These are phyloP conservation scores for Hoplodrina blanda DNA, from an alignment of 2,888 invertebrate genomes.

Conservation along the genomic window DNA sequence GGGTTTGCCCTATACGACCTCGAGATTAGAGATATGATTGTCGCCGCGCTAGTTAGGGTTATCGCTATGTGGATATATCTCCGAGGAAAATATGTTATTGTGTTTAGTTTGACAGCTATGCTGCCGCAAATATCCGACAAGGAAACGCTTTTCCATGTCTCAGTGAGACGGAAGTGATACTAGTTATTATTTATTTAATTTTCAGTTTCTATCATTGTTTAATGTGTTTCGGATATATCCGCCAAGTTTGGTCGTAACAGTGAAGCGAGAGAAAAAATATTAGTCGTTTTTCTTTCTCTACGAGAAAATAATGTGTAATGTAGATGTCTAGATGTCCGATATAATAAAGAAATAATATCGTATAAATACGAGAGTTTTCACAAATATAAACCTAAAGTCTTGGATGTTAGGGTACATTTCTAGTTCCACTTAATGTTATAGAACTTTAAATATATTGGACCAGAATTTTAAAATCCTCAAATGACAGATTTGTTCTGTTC, in stretches of 20 bases:
- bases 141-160: conserved; percentile 56
- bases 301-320: conserved; percentile 14
- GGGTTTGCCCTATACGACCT: background rate
- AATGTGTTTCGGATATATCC: conserved; percentile 30
- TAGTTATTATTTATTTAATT: conserved; percentile 59
- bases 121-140: conserved; percentile 52
- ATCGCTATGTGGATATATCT: conserved; percentile 42
- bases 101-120: conserved; percentile 53
- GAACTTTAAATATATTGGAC: conserved; percentile 15
- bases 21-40: conserved; percentile 3
- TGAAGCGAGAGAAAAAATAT: conserved; percentile 30
- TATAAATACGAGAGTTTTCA: conserved; percentile 7
- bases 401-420: conserved; percentile 15
- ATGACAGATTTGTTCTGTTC: conserved; percentile 20
- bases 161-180: conserved; percentile 59
- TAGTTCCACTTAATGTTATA: conserved; percentile 12
- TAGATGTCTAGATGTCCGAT: conserved; percentile 25
- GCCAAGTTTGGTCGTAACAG: conserved; percentile 37
- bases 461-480: conserved; percentile 27
- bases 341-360: conserved; percentile 6
- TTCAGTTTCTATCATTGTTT: conserved; percentile 40
- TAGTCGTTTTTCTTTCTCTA: conserved; percentile 18
- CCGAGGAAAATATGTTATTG: conserved; percentile 37
- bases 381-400: background rate
- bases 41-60: conserved; percentile 14